Conservation (phyloP, 2,888 invertebrate species). For the Dynastes hyllus region DNA sequence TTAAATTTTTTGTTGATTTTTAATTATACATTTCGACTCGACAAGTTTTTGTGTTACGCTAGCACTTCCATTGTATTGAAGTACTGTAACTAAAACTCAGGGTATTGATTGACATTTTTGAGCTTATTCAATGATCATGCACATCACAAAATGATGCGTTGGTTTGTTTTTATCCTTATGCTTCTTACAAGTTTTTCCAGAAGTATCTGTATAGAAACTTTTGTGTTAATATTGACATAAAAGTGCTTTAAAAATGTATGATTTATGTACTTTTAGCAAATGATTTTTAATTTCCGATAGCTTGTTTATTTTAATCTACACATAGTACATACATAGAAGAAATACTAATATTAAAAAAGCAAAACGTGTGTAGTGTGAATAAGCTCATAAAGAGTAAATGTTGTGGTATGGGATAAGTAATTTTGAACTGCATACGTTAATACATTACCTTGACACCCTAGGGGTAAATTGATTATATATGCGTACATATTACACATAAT, state of each 20-base stretch:
- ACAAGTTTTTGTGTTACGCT: not conserved
- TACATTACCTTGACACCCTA: not conserved
- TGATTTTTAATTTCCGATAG: not conserved
- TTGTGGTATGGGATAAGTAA: conserved; percentile 53
- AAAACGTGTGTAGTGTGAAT: conserved; percentile 13
- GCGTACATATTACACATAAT: too few species aligned
- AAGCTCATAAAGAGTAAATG: conserved; percentile 34
- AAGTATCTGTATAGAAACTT: not conserved
- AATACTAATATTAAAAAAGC: not conserved
- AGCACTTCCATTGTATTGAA: not conserved
- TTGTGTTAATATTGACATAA: not conserved
- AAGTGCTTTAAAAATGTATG: not conserved
- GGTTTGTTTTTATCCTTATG: not conserved
- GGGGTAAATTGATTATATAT: too few species aligned
- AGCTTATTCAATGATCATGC: conserved; percentile 25
- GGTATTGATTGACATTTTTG: conserved; percentile 5
- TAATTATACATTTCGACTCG: not conserved
- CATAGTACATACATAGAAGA: not conserved
- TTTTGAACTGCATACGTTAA: not conserved
- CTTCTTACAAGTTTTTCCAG: not conserved
- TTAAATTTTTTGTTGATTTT: not conserved
- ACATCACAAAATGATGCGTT: not conserved
- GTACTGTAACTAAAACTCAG: not conserved
- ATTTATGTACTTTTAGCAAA: not conserved
- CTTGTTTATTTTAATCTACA: not conserved